Evolutionary conservation across 2,797 vertebrate species (phyloP).

Genomic region (Ceyx erithaca): DNA sequence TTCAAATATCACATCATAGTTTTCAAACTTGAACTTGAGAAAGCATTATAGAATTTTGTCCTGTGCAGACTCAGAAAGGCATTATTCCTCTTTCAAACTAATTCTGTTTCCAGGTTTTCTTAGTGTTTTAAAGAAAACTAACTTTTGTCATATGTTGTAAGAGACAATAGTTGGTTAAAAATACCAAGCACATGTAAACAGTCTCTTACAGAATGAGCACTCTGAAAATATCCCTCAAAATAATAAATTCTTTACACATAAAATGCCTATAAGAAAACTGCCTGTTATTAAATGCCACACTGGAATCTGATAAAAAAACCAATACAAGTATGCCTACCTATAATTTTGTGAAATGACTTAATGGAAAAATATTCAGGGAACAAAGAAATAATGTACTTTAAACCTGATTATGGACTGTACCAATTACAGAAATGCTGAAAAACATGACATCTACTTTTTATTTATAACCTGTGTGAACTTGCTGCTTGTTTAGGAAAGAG

Average conservation of each 20-base stretch:
- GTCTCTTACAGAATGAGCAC: neutral
- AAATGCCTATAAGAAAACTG: neutral
- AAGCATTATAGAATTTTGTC: neutral
- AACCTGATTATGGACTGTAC: neutral
- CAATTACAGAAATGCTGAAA: neutral
- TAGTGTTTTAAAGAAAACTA: neutral
- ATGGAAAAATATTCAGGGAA: neutral
- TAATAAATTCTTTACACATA: neutral
- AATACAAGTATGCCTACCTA: neutral
- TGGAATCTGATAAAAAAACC: neutral
- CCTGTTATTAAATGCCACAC: neutral
- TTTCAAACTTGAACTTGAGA: neutral
- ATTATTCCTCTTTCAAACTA: neutral
- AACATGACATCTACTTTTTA: neutral
- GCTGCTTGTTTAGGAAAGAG: neutral
- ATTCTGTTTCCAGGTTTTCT: neutral
- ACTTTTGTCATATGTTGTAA: neutral
- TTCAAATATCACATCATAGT: neutral
- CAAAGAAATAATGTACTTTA: fast-evolving
- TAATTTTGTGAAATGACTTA: neutral
- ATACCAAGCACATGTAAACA: neutral
- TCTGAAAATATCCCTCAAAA: neutral
- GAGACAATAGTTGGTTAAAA: neutral
- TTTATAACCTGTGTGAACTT: neutral
- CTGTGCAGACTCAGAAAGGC: neutral